A percentile compares a stretch with the other conserved stretches of the same genome.
phyloP scores from a whole-genome alignment of 2,888 invertebrate genomes.

The Tromatobia lineatoria region DNA sequence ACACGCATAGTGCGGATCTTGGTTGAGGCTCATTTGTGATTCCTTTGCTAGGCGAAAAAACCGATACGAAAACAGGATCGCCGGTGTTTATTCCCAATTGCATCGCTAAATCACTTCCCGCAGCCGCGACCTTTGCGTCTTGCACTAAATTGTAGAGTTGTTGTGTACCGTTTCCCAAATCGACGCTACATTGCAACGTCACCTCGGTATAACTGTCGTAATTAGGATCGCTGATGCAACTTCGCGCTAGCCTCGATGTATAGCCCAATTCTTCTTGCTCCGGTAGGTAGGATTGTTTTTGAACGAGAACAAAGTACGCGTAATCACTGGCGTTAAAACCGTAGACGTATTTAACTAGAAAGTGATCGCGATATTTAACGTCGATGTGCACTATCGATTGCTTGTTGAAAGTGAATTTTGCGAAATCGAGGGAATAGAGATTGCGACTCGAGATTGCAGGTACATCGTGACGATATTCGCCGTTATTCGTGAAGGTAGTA shows the following conservation, averaged over 20 bases:
- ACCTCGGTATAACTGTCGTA: slow-evolving; percentile 99
- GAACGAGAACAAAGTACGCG: slow-evolving; percentile 98
- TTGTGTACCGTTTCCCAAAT: slow-evolving; percentile 86
- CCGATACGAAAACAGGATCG: slow-evolving; percentile 93
- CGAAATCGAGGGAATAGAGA: slow-evolving; percentile 92
- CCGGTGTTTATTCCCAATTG: slow-evolving; percentile 93
- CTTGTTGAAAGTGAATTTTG: slow-evolving; percentile 94
- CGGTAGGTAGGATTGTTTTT: slow-evolving; percentile 95
- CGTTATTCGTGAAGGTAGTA: slow-evolving; percentile 96
- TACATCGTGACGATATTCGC: slow-evolving; percentile 96
- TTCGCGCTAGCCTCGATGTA: slow-evolving; percentile 95
- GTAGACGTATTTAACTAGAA: slow-evolving; percentile 98
- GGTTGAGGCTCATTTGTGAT: slow-evolving; percentile 94
- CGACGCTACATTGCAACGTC: slow-evolving; percentile 94
- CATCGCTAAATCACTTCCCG: slow-evolving; percentile 93
- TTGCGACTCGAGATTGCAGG: slow-evolving; percentile 96
- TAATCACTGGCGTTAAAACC: slow-evolving; percentile 98
- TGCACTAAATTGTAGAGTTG: slow-evolving; percentile 94
- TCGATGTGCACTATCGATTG: slow-evolving; percentile 95
- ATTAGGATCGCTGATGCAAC: slow-evolving; percentile 97
- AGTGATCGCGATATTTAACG: slow-evolving; percentile 97
- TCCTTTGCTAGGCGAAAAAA: slow-evolving; percentile 95
- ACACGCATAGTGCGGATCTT: slow-evolving; percentile 97
- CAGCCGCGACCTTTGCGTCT: slow-evolving; percentile 95
- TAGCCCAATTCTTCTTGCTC: slow-evolving; percentile 96